Conservation (phyloP, 2,888 invertebrate species). For the Ochropleura plecta region DNA sequence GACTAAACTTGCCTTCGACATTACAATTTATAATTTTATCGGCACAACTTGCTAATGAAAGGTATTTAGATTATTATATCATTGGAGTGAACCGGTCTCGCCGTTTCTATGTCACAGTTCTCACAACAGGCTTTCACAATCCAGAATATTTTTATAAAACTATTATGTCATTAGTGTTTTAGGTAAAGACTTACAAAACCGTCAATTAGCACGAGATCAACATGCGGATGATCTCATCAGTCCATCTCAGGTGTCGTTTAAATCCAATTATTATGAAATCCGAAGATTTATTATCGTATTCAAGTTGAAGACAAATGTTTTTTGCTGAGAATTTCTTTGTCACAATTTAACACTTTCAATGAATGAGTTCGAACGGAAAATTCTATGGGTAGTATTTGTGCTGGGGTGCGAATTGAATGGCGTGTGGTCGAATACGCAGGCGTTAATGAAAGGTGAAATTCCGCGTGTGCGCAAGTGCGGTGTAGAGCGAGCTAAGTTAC, state of each 20-base stretch:
- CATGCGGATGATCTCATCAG: slow-evolving; percentile 33
- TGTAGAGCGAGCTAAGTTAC: slow-evolving; percentile 66
- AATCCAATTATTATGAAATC: slow-evolving; percentile 49
- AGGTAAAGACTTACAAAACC: slow-evolving; percentile 61
- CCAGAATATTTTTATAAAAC: slow-evolving; percentile 40
- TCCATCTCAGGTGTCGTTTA: slow-evolving; percentile 29
- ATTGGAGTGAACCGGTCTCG: slow-evolving; percentile 36
- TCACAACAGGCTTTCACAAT: slow-evolving; percentile 53
- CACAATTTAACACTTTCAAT: slow-evolving; percentile 56
- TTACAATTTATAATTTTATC: slow-evolving; percentile 35
- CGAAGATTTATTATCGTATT: slow-evolving; percentile 50
- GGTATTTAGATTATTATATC: slow-evolving; percentile 45
- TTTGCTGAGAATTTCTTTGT: slow-evolving; percentile 35
- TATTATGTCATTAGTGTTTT: slow-evolving; percentile 54
- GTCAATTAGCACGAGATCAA: slow-evolving; percentile 56
- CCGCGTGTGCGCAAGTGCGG: slow-evolving; percentile 44
- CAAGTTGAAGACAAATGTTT: slow-evolving; percentile 39
- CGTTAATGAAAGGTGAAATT: slow-evolving; percentile 63
- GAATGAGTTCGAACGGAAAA: slow-evolving; percentile 25
- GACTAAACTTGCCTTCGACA: slow-evolving; percentile 13
- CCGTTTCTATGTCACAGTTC: slow-evolving; percentile 41
- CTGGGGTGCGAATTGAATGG: slow-evolving; percentile 51
- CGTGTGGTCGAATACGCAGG: slow-evolving; percentile 58
- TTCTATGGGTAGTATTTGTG: slow-evolving; percentile 18
- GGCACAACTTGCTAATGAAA: slow-evolving; percentile 26